phyloP scores from a whole-genome alignment of 2,797 vertebrate genomes.

The Avahi laniger region DNA sequence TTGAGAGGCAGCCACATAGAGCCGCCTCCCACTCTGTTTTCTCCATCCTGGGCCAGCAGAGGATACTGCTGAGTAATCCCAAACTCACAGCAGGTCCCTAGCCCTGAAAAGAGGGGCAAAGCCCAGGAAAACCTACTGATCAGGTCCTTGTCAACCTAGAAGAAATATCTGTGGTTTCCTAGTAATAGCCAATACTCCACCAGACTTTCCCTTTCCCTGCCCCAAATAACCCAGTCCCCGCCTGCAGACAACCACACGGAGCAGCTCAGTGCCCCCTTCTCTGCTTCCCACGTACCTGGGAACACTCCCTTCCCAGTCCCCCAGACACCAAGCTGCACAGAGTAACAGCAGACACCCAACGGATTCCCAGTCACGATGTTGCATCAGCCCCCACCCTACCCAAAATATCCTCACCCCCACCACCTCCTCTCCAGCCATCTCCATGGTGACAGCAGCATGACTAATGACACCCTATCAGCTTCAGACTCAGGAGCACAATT shows the following conservation, averaged over 20 bases:
- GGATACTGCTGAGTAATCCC: slow-evolving; percentile 76
- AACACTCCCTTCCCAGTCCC: slow-evolving; percentile 53
- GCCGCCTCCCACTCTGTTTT: neutral
- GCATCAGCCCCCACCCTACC: slow-evolving; percentile 80
- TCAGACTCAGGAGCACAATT: slow-evolving; percentile 72
- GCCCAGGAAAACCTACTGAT: slow-evolving; percentile 35
- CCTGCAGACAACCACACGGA: slow-evolving; percentile 24
- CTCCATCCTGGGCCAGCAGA: slow-evolving; percentile 33
- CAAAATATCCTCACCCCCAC: slow-evolving; percentile 81
- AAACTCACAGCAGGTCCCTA: slow-evolving; percentile 8
- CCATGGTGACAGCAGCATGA: slow-evolving; percentile 80
- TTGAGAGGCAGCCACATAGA: neutral
- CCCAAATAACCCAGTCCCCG: neutral
- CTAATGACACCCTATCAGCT: slow-evolving; percentile 82
- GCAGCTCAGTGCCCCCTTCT: slow-evolving; percentile 2
- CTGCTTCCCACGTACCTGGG: slow-evolving; percentile 61
- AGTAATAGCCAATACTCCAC: neutral
- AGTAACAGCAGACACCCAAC: slow-evolving; percentile 56
- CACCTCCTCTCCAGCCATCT: slow-evolving; percentile 78
- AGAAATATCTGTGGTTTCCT: neutral
- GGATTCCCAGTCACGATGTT: slow-evolving; percentile 71
- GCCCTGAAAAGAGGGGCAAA: neutral
- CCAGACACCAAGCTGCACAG: slow-evolving; percentile 58
- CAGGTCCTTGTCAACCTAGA: neutral
- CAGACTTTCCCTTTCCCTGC: neutral